phyloP scores from a whole-genome alignment of 2,888 invertebrate species.

The Rugalucina vietnamica region DNA sequence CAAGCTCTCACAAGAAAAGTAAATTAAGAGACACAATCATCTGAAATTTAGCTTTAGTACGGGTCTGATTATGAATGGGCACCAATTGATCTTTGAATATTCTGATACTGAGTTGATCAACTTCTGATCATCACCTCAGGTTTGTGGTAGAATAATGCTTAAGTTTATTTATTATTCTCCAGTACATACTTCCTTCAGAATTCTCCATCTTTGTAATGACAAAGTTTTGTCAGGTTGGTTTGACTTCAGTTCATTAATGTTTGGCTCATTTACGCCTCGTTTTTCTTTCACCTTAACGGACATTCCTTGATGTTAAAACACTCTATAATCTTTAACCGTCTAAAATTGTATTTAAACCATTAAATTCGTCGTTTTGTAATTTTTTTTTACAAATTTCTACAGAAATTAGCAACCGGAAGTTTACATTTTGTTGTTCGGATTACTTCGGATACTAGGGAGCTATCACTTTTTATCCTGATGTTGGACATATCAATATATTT shows the following conservation, averaged over 20 bases:
- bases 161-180: no score
- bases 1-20: no score
- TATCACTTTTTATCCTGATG: neutral
- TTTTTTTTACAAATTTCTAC: neutral
- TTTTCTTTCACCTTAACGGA: neutral
- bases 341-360: neutral
- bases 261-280: no score
- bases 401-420: slow-evolving; percentile 7
- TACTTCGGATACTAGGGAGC: neutral
- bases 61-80: no score
- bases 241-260: neutral
- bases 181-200: slow-evolving; percentile 59
- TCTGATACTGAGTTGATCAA: no score
- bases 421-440: slow-evolving; percentile 12
- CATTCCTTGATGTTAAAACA: neutral
- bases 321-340: neutral
- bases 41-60: no score
- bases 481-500: neutral
- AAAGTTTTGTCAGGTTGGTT: neutral
- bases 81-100: no score
- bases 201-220: slow-evolving; percentile 67
- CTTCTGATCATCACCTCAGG: no score
- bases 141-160: no score
- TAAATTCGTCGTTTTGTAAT: neutral
- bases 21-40: no score